Evolutionary conservation across 2,888 invertebrate genomes (phyloP), one percentile per base, ranked within the genome.

Genomic region (Pammene aurita): DNA sequence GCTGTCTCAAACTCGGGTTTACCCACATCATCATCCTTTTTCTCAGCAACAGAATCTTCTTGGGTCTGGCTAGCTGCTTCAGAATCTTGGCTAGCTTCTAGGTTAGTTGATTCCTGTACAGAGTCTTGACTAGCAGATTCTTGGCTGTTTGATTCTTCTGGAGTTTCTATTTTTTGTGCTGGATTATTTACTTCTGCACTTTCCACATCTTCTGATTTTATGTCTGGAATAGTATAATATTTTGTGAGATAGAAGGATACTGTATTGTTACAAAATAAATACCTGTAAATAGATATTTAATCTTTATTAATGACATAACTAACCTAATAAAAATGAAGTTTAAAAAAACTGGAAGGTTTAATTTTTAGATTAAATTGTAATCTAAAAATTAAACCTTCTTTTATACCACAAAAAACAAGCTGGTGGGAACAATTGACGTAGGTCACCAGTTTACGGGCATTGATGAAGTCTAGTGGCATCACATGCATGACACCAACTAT

Each of bases 1-100:
- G 94, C 90, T 10, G 93, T 93, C 71, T 93, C 91, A 86, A 94
- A 93, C 75, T 92, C 87, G 38, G 93, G 90, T 72, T 92, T 88
- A 4, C 80, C 84, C 41, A 87, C 85, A 14, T 88, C 87, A 75
- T 88, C 85, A 13, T 83, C 81, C 69, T 76, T 74, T 48, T 76
- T 76, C 9, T 73, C 77, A 66, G 74, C 7, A 7, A 11, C 46
- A 7, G 44, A 26, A 13, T 55, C 78, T 60, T 69, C 73, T 46
- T 73, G 66, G 38, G 82, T 79, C 52, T 76, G 77, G 56, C 75
- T 50, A 54, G 54, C n/a, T 7, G 34, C 34, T 54, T 35, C 54
- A 7, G 54, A 34, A n/a, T 54, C 54, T 77, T 16, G 67, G 42
- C 58, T 38, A 50, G 38, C 35, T 16, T 50, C 50, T 7, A 11